Evolutionary conservation across 2,888 invertebrate species (phyloP).

Genomic region (Microctonus brassicae): DNA sequence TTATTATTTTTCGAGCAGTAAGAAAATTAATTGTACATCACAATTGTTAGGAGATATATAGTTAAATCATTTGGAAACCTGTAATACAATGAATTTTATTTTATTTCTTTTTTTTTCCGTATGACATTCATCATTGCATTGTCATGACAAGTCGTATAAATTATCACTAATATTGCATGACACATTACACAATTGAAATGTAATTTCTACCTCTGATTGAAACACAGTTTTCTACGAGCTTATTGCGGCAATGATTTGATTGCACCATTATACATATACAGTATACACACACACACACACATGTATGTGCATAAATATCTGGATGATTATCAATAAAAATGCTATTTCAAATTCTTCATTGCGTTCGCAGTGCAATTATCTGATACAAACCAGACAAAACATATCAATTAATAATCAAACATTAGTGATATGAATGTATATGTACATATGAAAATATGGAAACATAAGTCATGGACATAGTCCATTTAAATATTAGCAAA

Average conservation of each 20-base stretch:
- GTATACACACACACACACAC: background rate
- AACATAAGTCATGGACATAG: no score
- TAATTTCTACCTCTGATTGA: background rate
- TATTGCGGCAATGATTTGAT: slow-evolving; percentile 12
- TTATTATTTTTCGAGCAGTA: background rate
- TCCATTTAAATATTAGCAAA: background rate
- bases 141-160: slow-evolving; percentile 1
- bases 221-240: slow-evolving; percentile 16
- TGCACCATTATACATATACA: background rate
- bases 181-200: background rate
- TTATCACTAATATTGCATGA: background rate
- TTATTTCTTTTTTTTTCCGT: background rate
- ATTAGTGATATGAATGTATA: background rate
- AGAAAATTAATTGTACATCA: background rate
- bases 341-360: background rate
- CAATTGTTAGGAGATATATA: background rate
- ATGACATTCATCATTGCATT: background rate
- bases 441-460: no score
- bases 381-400: background rate
- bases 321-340: background rate
- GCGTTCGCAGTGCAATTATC: background rate
- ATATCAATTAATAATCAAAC: background rate
- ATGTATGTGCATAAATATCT: background rate
- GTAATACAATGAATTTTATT: background rate
- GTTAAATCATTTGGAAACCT: background rate